phyloP scores from a whole-genome alignment of 2,113 vertebrate species.

The Tamias sibiricus region DNA sequence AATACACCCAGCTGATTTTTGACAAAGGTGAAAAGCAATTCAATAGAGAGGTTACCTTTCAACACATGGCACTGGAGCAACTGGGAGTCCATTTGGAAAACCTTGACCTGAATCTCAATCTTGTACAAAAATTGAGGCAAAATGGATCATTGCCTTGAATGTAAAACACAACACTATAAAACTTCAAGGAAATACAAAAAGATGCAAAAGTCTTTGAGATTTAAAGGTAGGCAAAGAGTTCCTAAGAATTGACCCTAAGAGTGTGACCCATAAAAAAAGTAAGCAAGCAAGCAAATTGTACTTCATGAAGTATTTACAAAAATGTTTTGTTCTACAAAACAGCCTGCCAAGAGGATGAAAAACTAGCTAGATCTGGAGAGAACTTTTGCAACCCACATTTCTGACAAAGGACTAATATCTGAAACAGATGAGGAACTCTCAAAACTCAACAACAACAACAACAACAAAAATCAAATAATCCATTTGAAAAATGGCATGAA shows the following conservation, averaged over 20 bases:
- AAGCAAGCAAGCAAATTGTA: not conserved
- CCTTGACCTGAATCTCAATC: not conserved
- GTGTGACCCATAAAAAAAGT: not conserved
- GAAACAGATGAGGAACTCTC: not conserved
- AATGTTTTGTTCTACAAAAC: not conserved
- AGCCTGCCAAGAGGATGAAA: not conserved
- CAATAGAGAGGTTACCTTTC: not conserved
- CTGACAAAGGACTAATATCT: not conserved
- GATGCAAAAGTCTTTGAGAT: not conserved
- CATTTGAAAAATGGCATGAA: not conserved
- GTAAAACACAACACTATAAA: not conserved
- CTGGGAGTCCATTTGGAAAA: not conserved
- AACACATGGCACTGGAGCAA: not conserved
- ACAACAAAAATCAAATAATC: not conserved
- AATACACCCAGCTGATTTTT: constrained; percentile 20
- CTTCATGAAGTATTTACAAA: not conserved
- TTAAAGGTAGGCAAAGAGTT: not conserved
- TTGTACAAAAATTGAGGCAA: not conserved
- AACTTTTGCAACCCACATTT: not conserved
- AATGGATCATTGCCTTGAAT: not conserved
- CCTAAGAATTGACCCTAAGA: not conserved
- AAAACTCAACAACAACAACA: not conserved
- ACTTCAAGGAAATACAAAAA: not conserved
- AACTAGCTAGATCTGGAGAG: not conserved
- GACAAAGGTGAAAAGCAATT: not conserved